phyloP scores from a whole-genome alignment of 2,113 vertebrate genomes.

The Beaufortia kweichowensis region DNA sequence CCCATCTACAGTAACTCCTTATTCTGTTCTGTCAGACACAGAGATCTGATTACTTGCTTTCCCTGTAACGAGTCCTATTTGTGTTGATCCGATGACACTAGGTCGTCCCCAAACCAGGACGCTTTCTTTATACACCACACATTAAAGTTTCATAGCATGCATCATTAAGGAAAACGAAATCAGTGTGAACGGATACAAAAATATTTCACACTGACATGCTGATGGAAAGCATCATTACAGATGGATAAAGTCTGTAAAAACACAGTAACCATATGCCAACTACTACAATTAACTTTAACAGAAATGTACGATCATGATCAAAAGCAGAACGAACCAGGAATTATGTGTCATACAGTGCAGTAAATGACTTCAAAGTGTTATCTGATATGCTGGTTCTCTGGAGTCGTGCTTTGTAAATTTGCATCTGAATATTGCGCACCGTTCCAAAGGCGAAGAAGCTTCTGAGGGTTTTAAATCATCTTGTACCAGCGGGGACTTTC shows the following conservation, averaged over 20 bases:
- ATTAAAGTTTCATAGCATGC: slow-evolving; percentile 40
- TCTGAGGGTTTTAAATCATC: slow-evolving; percentile 7
- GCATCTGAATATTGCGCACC: slow-evolving; percentile 27
- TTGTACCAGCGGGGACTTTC: slow-evolving; percentile 33
- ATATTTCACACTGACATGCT: background rate
- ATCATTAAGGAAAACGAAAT: slow-evolving; percentile 18
- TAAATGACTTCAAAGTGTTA: slow-evolving; percentile 45
- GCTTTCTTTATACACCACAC: slow-evolving; percentile 5
- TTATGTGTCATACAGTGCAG: slow-evolving; percentile 8
- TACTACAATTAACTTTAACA: slow-evolving; percentile 27
- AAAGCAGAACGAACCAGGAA: slow-evolving; percentile 25
- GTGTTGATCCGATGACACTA: background rate
- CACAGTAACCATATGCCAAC: background rate
- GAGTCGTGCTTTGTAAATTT: slow-evolving; percentile 33
- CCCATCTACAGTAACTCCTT: background rate
- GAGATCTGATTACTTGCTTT: slow-evolving; percentile 11
- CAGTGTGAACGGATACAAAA: slow-evolving; percentile 23
- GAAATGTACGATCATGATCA: background rate
- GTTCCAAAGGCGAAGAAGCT: slow-evolving; percentile 19
- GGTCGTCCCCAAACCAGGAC: background rate
- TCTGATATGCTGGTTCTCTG: slow-evolving; percentile 35
- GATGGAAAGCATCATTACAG: background rate
- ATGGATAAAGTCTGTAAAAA: background rate
- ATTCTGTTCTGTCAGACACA: background rate
- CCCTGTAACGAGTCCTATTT: slow-evolving; percentile 6